Evolutionary conservation across 2,888 invertebrate genomes (phyloP), one percentile per base, ranked within the genome.

Genomic region (Pollenia amentaria): DNA sequence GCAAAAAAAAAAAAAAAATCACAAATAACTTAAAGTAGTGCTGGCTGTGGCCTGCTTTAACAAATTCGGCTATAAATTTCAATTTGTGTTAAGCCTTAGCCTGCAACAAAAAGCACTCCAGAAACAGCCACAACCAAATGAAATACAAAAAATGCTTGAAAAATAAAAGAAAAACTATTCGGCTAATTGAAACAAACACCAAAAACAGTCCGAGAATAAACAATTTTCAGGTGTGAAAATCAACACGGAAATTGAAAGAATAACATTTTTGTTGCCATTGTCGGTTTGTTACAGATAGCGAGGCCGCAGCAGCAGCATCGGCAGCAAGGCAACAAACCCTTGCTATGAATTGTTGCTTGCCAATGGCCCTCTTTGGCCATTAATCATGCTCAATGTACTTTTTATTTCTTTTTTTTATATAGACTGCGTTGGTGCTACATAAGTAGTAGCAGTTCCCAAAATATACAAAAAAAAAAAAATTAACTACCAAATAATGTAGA

Each of bases 211-310:
- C 79, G 64, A 83, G 79, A 79, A 87, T 78, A 82, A 88, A 87
- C 76, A 85, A 90, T 91, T 91, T 91, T 92, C 92, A 92, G 92
- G 92, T 92, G 92, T 92, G 92, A 92, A 92, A 92, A 89, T 88
- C 87, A 89, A 89, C 88, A 89, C 88, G 89, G 89, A 89, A 88
- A 89, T 89, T 87, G 88, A 89, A 87, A 87, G 75, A 85, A 83
- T 85, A 84, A 84, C 65, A 84, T 80, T 84, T 87, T 84, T 80
- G 85, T 85, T 89, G 88, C 88, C 88, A 88, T 89, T 89, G 89
- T 87, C 88, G 89, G 84, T 88, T 78, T 85, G 62, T 65, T 84
- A 80, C 80, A 84, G 84, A 84, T 84, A 72, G 79, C 46, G 42
- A 62, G 53, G 6, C n/a, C 48, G 53, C 64, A 16, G 40, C 64